Evolutionary conservation across 1,140 invertebrate genomes (phyloP).

Genomic region (Temnothorax nylanderi): DNA sequence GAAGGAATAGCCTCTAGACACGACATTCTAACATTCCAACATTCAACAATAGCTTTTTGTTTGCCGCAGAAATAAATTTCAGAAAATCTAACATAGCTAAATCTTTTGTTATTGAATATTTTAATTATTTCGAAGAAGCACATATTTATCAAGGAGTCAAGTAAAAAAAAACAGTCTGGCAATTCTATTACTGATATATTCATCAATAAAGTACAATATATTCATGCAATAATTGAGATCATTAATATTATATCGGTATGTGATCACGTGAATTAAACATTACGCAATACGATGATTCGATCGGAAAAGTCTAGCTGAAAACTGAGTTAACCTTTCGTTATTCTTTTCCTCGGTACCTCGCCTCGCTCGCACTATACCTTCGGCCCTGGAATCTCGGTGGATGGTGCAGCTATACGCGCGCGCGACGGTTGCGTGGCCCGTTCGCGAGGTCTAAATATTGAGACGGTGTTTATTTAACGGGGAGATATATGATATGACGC

Average conservation of each 20-base stretch:
- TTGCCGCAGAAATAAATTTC: neutral
- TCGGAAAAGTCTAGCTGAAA: neutral
- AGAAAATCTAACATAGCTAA: neutral
- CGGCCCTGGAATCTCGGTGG: slow-evolving; percentile 60
- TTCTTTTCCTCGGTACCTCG: neutral
- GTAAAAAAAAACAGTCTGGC: neutral
- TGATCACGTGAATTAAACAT: neutral
- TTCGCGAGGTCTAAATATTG: slow-evolving; percentile 85
- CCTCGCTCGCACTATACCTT: neutral
- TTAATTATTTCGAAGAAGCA: neutral
- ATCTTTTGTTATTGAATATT: neutral
- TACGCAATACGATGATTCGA: neutral
- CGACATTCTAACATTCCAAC: neutral
- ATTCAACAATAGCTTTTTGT: neutral
- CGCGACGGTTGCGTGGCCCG: slow-evolving; percentile 66
- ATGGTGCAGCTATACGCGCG: neutral
- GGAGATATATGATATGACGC: slow-evolving; percentile 86
- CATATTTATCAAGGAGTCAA: neutral
- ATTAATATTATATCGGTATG: neutral
- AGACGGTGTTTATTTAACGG: slow-evolving; percentile 85
- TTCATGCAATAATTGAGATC: neutral
- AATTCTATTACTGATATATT: neutral
- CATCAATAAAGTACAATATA: neutral
- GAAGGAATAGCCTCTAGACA: neutral
- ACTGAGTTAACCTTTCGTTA: neutral